Percentiles rank a stretch among this genome's conserved stretches.
phyloP scores from a whole-genome alignment of 35 echinoderm and acorn worm species.

The Apostichopus californicus region DNA sequence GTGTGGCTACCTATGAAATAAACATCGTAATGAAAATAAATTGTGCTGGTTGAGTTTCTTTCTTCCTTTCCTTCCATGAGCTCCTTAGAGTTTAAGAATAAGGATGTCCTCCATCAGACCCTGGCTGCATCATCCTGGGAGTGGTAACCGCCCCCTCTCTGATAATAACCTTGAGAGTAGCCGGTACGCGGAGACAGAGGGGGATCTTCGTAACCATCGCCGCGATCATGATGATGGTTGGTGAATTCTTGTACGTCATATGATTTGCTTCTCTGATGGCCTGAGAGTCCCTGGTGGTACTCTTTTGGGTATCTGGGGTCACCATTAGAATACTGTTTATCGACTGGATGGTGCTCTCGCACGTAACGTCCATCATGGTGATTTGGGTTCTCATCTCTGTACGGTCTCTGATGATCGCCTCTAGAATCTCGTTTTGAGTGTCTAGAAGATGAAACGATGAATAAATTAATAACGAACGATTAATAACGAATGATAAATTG shows the following conservation, averaged over 20 bases:
- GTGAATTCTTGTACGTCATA: constrained; percentile 37
- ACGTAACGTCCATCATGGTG: not conserved
- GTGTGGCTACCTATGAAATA: too few relatives aligned
- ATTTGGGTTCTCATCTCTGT: not conserved
- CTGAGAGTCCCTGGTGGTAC: not conserved
- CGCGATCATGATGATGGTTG: constrained; percentile 2
- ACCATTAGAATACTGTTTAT: constrained; percentile 12
- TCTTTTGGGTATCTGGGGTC: constrained; percentile 7
- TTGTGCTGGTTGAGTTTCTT: too few relatives aligned
- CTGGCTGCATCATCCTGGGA: constrained; percentile 12
- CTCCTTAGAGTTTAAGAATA: too few relatives aligned
- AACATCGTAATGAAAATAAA: too few relatives aligned
- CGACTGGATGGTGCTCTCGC: not conserved
- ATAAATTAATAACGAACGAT: not conserved
- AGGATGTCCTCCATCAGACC: not conserved
- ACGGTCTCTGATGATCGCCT: not conserved
- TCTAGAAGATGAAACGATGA: not conserved
- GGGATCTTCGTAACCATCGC: constrained; percentile 24
- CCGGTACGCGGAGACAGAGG: not conserved
- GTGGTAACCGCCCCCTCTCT: not conserved
- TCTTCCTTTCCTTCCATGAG: too few relatives aligned
- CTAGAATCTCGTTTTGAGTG: constrained; percentile 14
- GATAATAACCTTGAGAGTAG: constrained; percentile 14
- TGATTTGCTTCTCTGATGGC: constrained; percentile 32
- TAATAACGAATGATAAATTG: too few relatives aligned